A percentile compares a stretch with the other conserved stretches of the same genome.
phyloP scores from a whole-genome alignment of 2,888 invertebrate genomes.

The Nymphalis polychloros region DNA sequence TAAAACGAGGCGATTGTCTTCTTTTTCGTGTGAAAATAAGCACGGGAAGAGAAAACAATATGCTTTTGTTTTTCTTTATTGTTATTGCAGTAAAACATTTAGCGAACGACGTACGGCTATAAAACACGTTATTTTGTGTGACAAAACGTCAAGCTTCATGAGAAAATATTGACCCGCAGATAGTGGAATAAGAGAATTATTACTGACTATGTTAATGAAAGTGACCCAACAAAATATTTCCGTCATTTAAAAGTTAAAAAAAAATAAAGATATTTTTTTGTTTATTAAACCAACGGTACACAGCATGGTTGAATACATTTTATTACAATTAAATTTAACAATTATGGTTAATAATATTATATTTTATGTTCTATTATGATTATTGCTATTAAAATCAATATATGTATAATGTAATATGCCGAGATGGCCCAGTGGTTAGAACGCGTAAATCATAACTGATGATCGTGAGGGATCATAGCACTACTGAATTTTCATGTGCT shows the following conservation, averaged over 20 bases:
- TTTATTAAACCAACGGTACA: too few species aligned
- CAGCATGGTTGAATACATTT: too few species aligned
- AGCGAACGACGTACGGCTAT: constrained; percentile 68
- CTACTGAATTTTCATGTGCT: too few species aligned
- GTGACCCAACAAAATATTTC: constrained; percentile 28
- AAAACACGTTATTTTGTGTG: constrained; percentile 81
- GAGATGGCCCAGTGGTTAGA: too few species aligned
- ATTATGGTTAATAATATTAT: too few species aligned
- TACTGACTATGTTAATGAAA: constrained; percentile 50
- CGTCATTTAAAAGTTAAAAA: neutral
- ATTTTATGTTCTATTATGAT: too few species aligned
- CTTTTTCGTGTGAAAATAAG: constrained; percentile 71
- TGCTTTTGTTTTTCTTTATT: constrained; percentile 81
- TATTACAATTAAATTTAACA: too few species aligned
- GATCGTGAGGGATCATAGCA: too few species aligned
- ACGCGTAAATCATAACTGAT: too few species aligned
- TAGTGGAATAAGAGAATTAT: constrained; percentile 79
- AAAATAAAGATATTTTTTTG: too few species aligned
- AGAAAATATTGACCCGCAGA: constrained; percentile 81
- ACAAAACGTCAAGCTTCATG: constrained; percentile 80
- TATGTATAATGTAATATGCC: too few species aligned
- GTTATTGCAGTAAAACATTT: constrained; percentile 80
- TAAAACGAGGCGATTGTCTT: constrained; percentile 70
- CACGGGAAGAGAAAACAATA: constrained; percentile 69
- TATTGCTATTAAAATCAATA: too few species aligned